These are phyloP conservation scores for Centropyge bicolor DNA, from an alignment of 2,797 vertebrate genomes.

Conservation along the genomic window DNA sequence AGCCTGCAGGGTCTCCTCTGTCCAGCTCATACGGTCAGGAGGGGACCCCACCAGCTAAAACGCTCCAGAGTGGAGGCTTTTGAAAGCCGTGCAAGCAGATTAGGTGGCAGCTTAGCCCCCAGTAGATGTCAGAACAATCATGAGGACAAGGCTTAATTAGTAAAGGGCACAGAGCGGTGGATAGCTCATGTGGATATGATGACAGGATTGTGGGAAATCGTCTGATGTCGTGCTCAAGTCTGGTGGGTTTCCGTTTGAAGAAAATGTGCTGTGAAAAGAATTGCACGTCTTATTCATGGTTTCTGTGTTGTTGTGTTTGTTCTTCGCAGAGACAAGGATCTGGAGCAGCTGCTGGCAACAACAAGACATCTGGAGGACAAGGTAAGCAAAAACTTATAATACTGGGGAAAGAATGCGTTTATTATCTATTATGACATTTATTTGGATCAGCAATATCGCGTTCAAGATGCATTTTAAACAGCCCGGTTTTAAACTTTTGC, in stretches of 20 bases:
- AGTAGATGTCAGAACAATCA: conserved; percentile 52
- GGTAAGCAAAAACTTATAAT: conserved; percentile 80
- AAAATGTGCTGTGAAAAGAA: not conserved
- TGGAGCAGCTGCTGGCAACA: conserved; percentile 91
- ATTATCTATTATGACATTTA: not conserved
- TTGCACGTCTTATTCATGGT: conserved; percentile 18
- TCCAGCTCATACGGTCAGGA: not conserved
- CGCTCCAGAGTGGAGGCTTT: conserved; percentile 3
- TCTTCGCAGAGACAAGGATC: conserved; percentile 92
- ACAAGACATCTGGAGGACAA: conserved; percentile 91
- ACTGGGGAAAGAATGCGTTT: not conserved
- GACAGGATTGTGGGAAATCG: not conserved
- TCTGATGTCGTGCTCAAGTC: conserved; percentile 8
- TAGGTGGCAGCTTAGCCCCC: conserved; percentile 24
- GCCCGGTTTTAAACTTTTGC: conserved; percentile 24
- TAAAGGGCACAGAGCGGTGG: conserved; percentile 23
- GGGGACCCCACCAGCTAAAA: conserved; percentile 8
- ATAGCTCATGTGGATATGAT: conserved; percentile 6
- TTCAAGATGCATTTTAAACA: not conserved
- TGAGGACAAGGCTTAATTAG: conserved; percentile 40
- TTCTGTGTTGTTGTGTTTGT: conserved; percentile 47
- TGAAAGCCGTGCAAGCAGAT: conserved; percentile 20
- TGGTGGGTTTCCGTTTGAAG: not conserved
- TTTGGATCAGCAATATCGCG: not conserved
- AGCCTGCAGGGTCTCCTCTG: conserved; percentile 33